These are phyloP conservation scores for Neoseiulus cucumeris DNA, from an alignment of 1,140 invertebrate genomes.

Conservation along the genomic window DNA sequence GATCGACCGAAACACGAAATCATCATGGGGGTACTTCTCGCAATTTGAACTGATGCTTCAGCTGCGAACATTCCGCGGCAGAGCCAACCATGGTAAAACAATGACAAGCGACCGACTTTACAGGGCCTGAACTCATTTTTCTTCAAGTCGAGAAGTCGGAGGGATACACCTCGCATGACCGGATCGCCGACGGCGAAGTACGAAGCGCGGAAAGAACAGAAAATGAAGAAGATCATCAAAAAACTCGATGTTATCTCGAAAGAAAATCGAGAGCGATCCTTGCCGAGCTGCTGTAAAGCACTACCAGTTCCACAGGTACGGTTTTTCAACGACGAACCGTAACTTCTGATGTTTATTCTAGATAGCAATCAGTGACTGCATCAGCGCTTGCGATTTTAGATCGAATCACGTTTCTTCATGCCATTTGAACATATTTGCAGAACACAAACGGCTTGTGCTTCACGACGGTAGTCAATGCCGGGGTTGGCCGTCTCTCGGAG, in stretches of 20 bases:
- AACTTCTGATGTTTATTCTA: no score
- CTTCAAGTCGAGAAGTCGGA: neutral
- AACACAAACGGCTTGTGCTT: no score
- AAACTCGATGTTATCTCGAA: neutral
- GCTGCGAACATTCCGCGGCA: neutral
- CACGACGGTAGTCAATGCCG: neutral
- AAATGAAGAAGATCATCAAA: neutral
- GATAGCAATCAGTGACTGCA: no score
- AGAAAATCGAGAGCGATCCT: no score
- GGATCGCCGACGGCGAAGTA: conserved; percentile 5
- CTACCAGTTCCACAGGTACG: no score
- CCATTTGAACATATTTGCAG: no score
- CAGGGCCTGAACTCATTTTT: neutral
- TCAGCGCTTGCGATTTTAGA: no score
- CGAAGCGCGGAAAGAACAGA: neutral
- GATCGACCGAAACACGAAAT: neutral
- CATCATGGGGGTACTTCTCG: neutral
- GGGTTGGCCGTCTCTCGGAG: neutral
- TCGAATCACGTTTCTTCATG: no score
- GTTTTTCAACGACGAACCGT: no score
- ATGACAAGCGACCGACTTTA: neutral
- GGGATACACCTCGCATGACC: neutral
- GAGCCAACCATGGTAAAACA: neutral
- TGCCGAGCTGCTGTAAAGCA: no score
- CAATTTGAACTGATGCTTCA: neutral